phyloP scores from a whole-genome alignment of 2,113 vertebrate genomes.

The Ammodytes dubius region DNA sequence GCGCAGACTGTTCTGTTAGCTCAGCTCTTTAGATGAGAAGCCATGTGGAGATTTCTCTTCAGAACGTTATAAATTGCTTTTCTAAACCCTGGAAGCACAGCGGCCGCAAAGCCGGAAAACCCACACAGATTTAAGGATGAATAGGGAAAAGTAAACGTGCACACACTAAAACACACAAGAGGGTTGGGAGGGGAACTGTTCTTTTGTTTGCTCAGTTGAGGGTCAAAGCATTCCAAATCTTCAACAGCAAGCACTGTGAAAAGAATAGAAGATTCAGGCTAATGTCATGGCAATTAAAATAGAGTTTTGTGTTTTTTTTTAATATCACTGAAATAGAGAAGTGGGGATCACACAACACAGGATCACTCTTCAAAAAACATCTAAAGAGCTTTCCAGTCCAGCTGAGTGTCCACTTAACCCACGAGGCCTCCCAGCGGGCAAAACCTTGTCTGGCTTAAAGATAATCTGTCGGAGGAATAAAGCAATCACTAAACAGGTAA shows the following conservation, averaged over 20 bases:
- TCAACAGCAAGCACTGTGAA: neutral
- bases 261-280: constrained; percentile 4
- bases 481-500: neutral
- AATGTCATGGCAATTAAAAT: constrained; percentile 30
- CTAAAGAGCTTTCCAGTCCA: constrained; percentile 11
- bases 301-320: constrained; percentile 37
- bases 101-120: constrained; percentile 10
- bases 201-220: constrained; percentile 13
- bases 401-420: constrained; percentile 43
- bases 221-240: constrained; percentile 37
- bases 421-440: neutral
- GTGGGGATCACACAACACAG: constrained; percentile 6
- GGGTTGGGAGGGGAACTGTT: constrained; percentile 12
- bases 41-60: constrained; percentile 61
- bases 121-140: constrained; percentile 31
- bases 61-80: constrained; percentile 49
- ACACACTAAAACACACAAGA: neutral
- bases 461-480: constrained; percentile 34
- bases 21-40: constrained; percentile 44
- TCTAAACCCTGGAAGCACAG: constrained; percentile 48
- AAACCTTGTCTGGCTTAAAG: constrained; percentile 19
- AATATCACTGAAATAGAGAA: constrained; percentile 23
- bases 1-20: constrained; percentile 29
- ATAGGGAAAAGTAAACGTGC: constrained; percentile 13
- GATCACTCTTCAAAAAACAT: constrained; percentile 24